Evolutionary conservation across 2,113 vertebrate species (phyloP).

Genomic region (Malurus melanocephalus): DNA sequence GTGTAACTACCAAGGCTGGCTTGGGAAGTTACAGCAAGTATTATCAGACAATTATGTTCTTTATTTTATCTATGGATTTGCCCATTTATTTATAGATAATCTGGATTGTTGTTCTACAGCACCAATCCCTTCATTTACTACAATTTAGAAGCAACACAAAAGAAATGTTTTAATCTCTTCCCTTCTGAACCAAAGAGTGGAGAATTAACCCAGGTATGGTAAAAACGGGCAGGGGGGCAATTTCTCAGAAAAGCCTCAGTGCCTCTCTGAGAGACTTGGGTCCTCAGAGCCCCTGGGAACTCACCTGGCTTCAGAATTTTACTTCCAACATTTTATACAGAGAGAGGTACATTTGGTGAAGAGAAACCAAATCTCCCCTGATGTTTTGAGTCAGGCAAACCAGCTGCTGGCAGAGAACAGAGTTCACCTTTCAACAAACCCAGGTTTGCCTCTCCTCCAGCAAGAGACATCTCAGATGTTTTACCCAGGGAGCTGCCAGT

Average conservation of each 20-base stretch:
- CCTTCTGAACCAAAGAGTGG: neutral
- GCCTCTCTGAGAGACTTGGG: neutral
- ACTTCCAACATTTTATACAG: neutral
- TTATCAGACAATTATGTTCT: accelerated
- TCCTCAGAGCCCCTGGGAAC: neutral
- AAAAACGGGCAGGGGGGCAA: accelerated
- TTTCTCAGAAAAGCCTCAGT: neutral
- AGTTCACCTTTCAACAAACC: neutral
- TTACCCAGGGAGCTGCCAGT: neutral
- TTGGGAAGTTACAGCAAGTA: accelerated
- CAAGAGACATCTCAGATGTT: neutral
- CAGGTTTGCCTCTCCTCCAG: neutral
- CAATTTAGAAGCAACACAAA: neutral
- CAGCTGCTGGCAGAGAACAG: neutral
- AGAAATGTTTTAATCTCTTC: neutral
- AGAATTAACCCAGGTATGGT: neutral
- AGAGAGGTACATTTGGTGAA: accelerated
- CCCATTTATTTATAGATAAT: neutral
- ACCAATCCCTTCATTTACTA: neutral
- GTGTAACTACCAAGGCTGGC: neutral
- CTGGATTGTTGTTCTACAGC: neutral
- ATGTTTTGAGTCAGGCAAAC: neutral
- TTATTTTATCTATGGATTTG: neutral
- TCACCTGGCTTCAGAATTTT: neutral
- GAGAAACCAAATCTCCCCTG: neutral